Evolutionary conservation across 2,888 invertebrate genomes (phyloP).

Genomic region (Callinectes sapidus): DNA sequence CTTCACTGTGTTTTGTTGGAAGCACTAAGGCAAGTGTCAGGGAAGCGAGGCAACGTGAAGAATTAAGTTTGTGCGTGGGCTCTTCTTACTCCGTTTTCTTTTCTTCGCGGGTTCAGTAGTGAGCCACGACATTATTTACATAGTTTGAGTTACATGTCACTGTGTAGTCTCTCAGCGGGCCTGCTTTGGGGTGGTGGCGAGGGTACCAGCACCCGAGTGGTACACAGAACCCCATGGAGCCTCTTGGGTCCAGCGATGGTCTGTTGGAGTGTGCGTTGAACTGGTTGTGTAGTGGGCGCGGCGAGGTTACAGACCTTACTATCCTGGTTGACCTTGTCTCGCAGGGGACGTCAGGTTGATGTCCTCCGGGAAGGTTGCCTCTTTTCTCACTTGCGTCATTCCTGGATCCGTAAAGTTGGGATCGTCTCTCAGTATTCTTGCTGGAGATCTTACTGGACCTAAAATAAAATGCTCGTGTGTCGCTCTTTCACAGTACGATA

Average conservation of each 20-base stretch:
- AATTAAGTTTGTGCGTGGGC: neutral
- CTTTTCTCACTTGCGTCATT: neutral
- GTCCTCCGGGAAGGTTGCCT: neutral
- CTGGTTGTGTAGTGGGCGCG: slow-evolving; percentile 30
- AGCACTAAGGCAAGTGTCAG: neutral
- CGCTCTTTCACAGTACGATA: neutral
- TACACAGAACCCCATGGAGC: slow-evolving; percentile 7
- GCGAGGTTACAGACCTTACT: slow-evolving; percentile 31
- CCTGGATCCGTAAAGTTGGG: neutral
- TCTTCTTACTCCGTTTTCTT: neutral
- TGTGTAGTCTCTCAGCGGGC: neutral
- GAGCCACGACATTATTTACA: neutral
- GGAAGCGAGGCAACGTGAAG: neutral
- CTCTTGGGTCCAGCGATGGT: slow-evolving; percentile 4
- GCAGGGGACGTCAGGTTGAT: slow-evolving; percentile 18
- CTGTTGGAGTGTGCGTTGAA: neutral
- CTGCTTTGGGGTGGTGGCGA: neutral
- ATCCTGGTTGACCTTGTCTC: slow-evolving; percentile 19
- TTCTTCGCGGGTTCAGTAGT: neutral
- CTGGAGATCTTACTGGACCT: neutral
- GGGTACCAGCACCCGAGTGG: neutral
- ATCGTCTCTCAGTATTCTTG: neutral
- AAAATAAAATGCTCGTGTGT: neutral
- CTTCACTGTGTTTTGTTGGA: neutral
- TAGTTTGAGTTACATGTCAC: slow-evolving; percentile 3